phyloP scores from a whole-genome alignment of 2,113 vertebrate genomes.

The Vireo altiloquus region DNA sequence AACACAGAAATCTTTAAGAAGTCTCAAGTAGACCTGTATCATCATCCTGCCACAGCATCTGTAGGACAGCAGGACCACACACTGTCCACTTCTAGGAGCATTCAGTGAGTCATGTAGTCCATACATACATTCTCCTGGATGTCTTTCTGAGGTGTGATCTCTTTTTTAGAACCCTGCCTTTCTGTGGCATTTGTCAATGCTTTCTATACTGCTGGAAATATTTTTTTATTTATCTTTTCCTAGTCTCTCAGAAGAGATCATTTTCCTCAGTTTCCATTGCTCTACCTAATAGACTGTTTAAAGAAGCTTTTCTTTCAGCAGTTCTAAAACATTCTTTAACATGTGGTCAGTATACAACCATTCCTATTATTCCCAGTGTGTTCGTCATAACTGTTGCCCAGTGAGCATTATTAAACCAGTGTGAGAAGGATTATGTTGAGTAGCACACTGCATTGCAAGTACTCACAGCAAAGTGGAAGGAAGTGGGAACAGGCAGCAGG shows the following conservation, averaged over 20 bases:
- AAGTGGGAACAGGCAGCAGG: background rate
- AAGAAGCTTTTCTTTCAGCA: background rate
- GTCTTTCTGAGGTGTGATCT: background rate
- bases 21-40: background rate
- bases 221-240: background rate
- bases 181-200: background rate
- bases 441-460: background rate
- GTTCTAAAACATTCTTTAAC: background rate
- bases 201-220: background rate
- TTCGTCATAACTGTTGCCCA: background rate
- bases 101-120: background rate
- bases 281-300: background rate
- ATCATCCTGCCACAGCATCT: background rate
- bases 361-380: background rate
- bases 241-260: background rate
- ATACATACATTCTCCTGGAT: background rate
- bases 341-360: background rate
- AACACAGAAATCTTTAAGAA: background rate
- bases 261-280: background rate
- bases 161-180: background rate
- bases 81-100: background rate
- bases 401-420: constrained; percentile 8
- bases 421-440: background rate
- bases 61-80: background rate
- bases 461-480: background rate